Conservation (phyloP, 2,888 invertebrate species). For the Nemoura dubitans region DNA sequence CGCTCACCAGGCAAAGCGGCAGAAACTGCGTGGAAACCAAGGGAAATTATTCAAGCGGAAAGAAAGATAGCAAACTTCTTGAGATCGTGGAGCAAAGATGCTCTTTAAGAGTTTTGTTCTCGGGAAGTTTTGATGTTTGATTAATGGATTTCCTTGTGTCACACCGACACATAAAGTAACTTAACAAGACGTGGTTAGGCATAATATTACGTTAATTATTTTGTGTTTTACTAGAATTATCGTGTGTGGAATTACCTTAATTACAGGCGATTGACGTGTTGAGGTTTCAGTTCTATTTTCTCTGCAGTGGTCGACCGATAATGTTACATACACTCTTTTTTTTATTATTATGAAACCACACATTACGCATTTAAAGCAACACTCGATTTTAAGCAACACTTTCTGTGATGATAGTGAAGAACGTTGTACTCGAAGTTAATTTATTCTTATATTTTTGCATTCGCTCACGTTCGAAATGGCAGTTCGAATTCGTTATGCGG, state of each 20-base stretch:
- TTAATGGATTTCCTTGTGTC: neutral
- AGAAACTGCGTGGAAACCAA: neutral
- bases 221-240: neutral
- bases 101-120: conserved; percentile 23
- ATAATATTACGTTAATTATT: neutral
- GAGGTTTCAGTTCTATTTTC: no score
- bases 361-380: no score
- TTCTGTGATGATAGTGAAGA: no score
- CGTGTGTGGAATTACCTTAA: no score
- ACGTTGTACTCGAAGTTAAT: no score
- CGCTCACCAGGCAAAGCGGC: neutral
- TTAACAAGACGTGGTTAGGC: neutral
- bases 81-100: conserved; percentile 15
- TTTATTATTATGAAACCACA: no score
- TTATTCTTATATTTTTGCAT: no score
- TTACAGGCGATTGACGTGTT: neutral
- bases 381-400: no score
- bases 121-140: conserved; percentile 18
- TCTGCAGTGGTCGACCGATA: no score
- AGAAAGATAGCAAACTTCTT: conserved; percentile 28
- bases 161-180: neutral
- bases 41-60: conserved; percentile 16
- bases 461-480: no score
- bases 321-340: no score
- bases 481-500: no score